Evolutionary conservation across 2,113 vertebrate genomes (phyloP), one percentile per base, ranked within the genome.

Genomic region (Grammomys surdaster): DNA sequence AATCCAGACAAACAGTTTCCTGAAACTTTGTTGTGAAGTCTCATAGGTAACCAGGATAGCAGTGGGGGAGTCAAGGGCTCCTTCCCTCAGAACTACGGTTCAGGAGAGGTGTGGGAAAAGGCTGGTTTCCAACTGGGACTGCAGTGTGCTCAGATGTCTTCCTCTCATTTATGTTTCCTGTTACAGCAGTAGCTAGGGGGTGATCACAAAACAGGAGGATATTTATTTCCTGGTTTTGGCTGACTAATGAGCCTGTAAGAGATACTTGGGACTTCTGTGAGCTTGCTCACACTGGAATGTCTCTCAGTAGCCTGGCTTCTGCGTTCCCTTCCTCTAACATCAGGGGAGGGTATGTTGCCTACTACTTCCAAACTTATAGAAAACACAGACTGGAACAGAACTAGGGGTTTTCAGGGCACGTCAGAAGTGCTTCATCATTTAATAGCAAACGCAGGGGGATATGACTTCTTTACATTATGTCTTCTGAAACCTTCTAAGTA

Each of bases 401-500:
- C 13, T 36, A n/a, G 0, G 16, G 5, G 26, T 78, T 93, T 89
- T 91, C 12, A 26, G 20, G 31, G 28, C 24, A n/a, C 22, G 11
- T 46, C 19, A 82, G 22, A 69, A 87, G 11, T 63, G 22, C 24
- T 31, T 86, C 6, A 5, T 58, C 48, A 26, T 6, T 85, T 69
- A 90, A 46, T 24, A 60, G 33, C 33, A 77, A 67, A 54, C 89
- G 82, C 31, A 56, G 54, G 95, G 60, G 54, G 40, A 40, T 73
- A 40, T 10, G 93, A 43, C 95, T 97, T 97, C 90, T 97, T 98
- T 96, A 95, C 94, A 93, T 90, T 97, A 93, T 95, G 63, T 97
- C 94, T 97, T 94, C 81, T 60, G 94, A 87, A 96, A 95, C 70
- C 91, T 92, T 69, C 94, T 90, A 0, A 95, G 93, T 80, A 77